These are phyloP conservation scores for Hartigia nigra DNA, from an alignment of 2,888 invertebrate species.

Conservation along the genomic window DNA sequence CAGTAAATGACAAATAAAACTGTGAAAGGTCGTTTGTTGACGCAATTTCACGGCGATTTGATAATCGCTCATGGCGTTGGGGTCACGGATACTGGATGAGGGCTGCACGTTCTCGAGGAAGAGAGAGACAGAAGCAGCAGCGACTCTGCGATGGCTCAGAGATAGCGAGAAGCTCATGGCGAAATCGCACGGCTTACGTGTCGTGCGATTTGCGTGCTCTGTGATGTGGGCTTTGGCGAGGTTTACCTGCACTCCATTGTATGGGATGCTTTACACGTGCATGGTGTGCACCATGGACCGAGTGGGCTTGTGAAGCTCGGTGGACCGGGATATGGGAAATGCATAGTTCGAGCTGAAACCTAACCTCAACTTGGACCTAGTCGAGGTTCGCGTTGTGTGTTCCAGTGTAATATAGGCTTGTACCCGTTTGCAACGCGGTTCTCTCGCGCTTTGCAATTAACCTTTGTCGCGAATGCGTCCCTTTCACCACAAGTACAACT, in stretches of 20 bases:
- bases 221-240: conserved; percentile 43
- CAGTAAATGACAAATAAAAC: conserved; percentile 1
- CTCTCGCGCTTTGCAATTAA: conserved; percentile 61
- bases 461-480: conserved; percentile 57
- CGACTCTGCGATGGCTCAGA: background rate
- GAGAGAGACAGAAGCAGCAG: conserved; percentile 15
- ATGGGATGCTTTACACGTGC: conserved; percentile 29
- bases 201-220: conserved; percentile 29
- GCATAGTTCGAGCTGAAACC: conserved; percentile 2
- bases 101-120: conserved; percentile 6
- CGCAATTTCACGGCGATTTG: background rate
- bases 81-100: background rate
- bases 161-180: background rate
- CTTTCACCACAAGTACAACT: conserved; percentile 26
- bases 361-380: conserved; percentile 3
- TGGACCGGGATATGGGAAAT: conserved; percentile 14
- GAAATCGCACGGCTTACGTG: conserved; percentile 3
- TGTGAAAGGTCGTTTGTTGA: conserved; percentile 1
- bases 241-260: conserved; percentile 41
- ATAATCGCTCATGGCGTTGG: background rate
- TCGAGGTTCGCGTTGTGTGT: conserved; percentile 37
- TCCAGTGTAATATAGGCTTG: conserved; percentile 61
- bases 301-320: background rate
- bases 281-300: conserved; percentile 21
- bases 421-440: conserved; percentile 54